Percentiles rank a stretch among this genome's conserved stretches.
These are phyloP conservation scores for Tinea trinotella DNA, from an alignment of 2,888 invertebrate genomes.

Conservation along the genomic window DNA sequence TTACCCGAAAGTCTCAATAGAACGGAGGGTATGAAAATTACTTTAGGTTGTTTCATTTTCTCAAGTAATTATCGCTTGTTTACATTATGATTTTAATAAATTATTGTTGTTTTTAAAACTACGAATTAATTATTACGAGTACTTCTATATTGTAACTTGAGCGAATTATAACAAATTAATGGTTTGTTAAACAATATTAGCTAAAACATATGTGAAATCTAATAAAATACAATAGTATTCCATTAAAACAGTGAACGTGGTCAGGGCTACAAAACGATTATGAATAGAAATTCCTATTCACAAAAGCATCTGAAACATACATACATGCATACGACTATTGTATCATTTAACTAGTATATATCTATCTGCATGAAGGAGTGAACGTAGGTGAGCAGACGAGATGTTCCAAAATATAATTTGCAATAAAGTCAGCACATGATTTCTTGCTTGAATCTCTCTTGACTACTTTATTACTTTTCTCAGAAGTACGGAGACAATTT, in stretches of 20 bases:
- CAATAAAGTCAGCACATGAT: conserved; percentile 46
- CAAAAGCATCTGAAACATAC: not conserved
- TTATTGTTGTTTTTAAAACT: too few species aligned
- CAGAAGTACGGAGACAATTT: conserved; percentile 36
- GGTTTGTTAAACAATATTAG: too few species aligned
- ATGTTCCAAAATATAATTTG: conserved; percentile 39
- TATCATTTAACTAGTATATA: not conserved
- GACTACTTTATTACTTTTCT: conserved; percentile 55
- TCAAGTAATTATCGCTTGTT: not conserved
- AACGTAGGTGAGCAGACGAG: not conserved
- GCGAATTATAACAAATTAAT: too few species aligned
- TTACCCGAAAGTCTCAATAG: not conserved
- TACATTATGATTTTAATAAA: not conserved
- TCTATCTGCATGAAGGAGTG: not conserved
- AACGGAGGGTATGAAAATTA: not conserved
- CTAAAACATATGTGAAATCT: not conserved
- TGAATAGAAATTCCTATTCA: not conserved
- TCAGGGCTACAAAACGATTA: conserved; percentile 5
- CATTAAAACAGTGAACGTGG: not conserved
- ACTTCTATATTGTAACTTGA: too few species aligned
- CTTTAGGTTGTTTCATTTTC: not conserved
- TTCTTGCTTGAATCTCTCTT: conserved; percentile 39
- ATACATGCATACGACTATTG: not conserved
- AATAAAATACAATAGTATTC: not conserved
- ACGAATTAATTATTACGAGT: too few species aligned